Evolutionary conservation across 2,888 invertebrate species (phyloP), one percentile per base, ranked within the genome.

Genomic region (Lacanobia wlatinum): DNA sequence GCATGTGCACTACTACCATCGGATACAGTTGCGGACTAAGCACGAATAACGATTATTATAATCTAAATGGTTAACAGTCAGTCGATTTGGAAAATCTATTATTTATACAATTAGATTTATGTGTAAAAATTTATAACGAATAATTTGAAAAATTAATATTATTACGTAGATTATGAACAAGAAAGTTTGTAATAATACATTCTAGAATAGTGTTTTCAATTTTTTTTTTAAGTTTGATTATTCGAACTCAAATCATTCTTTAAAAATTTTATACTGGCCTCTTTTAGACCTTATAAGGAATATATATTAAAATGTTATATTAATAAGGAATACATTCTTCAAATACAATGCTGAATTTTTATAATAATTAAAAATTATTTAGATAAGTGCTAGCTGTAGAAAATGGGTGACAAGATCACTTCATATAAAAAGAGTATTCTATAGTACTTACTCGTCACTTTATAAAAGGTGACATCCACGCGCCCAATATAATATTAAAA

Each of bases 31-130:
- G 87, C 83, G 73, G 76, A 69, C 78, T 80, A 87, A 86, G 81
- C 87, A 80, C 83, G 70, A 73, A 61, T 82, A 87, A 83, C 77
- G 80, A 81, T 73, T 71, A 73, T 74, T 78, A 82, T 82, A 71
- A 78, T 80, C 79, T 88, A 87, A 80, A 83, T 73, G 87, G 72
- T 76, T 84, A 87, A 87, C 87, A 88, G 87, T 87, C 87, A 87
- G 87, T 87, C 87, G 79, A 88, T 87, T 81, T 82, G 81, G 62
- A 87, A 83, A 87, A 70, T 75, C 75, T 86, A 83, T 76, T 66
- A 73, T 79, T 79, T 62, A 73, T 80, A 84, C 63, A 80, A 69
- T 84, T 78, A 86, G 59, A 71, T 76, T 75, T 78, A 80, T 70
- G 77, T 86, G 77, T 81, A 83, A 80, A 85, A 76, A 61, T 62